phyloP scores from a whole-genome alignment of 30 jellyfish, hydroid and myxozoan genomes.

The Aurelia aurita region DNA sequence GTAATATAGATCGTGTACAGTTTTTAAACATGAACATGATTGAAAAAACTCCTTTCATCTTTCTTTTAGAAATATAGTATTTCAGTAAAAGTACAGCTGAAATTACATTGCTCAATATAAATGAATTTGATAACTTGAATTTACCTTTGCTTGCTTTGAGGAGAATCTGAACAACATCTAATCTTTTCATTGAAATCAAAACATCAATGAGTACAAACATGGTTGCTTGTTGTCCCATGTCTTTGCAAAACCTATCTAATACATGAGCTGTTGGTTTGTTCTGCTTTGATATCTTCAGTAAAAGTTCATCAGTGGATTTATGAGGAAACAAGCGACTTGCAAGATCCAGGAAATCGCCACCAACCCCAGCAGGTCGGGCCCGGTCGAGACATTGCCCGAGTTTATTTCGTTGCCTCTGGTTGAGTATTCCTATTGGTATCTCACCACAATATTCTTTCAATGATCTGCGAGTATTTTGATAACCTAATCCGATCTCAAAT shows the following conservation, averaged over 20 bases:
- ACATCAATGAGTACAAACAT: constrained; percentile 29
- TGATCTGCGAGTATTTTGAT: not conserved
- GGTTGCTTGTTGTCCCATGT: constrained; percentile 34
- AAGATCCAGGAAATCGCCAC: constrained; percentile 33
- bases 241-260: constrained; percentile 26
- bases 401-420: not conserved
- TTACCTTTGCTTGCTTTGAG: constrained; percentile 25
- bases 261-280: constrained; percentile 35
- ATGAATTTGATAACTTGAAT: too few species aligned
- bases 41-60: too few species aligned
- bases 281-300: constrained; percentile 2
- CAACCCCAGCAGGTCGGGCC: constrained; percentile 26
- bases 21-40: too few species aligned
- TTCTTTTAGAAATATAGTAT: too few species aligned
- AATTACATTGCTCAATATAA: too few species aligned
- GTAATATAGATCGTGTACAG: too few species aligned
- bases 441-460: not conserved
- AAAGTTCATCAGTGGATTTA: constrained; percentile 1
- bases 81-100: too few species aligned
- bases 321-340: constrained; percentile 58
- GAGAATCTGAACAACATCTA: constrained; percentile 26
- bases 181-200: constrained; percentile 16
- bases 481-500: not conserved
- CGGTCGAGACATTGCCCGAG: constrained; percentile 39
- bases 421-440: constrained; percentile 6